These are phyloP conservation scores for Antrozous pallidus DNA, from an alignment of 2,797 vertebrate species.

Conservation along the genomic window DNA sequence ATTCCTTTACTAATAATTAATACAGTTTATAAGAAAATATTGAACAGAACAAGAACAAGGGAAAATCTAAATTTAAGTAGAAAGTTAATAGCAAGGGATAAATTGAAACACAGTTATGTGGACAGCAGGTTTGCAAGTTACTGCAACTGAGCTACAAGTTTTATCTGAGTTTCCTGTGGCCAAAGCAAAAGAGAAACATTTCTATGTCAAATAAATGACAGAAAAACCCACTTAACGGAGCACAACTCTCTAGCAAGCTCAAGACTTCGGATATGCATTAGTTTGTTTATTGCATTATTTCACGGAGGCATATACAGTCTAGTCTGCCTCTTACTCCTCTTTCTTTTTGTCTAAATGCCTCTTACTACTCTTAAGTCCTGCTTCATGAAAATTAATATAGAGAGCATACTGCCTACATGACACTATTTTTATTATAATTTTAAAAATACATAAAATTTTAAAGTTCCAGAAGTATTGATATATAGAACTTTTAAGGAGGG, in stretches of 20 bases:
- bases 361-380: not conserved
- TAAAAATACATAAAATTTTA: not conserved
- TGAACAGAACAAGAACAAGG: not conserved
- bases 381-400: not conserved
- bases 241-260: not conserved
- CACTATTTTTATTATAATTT: not conserved
- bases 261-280: not conserved
- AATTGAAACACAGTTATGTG: not conserved
- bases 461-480: not conserved
- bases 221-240: not conserved
- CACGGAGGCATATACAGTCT: not conserved
- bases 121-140: not conserved
- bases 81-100: not conserved
- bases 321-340: not conserved
- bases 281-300: not conserved
- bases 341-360: not conserved
- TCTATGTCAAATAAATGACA: not conserved
- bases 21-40: not conserved
- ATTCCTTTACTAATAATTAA: not conserved
- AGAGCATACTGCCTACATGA: not conserved
- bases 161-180: not conserved
- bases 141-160: not conserved
- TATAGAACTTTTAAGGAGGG: not conserved
- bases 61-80: not conserved
- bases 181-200: not conserved